Evolutionary conservation across 1,140 invertebrate species (phyloP), one percentile per base, ranked within the genome.

Genomic region (Paracyclopina nana): DNA sequence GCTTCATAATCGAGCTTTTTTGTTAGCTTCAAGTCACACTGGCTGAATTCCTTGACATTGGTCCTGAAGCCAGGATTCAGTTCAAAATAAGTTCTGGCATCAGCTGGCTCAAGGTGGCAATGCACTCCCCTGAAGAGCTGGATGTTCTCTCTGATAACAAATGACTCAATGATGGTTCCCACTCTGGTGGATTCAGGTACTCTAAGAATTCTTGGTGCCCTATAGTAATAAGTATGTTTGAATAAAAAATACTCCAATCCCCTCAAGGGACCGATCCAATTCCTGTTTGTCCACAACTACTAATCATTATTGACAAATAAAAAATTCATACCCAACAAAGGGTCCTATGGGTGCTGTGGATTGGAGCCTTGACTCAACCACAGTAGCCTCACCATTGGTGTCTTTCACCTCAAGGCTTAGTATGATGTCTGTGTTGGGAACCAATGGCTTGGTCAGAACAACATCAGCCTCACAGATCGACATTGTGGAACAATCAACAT

Each of bases 381-480:
- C 20, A 20, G 34, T 38, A 20, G 20, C 20, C 8, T 38, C 34
- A 4, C 34, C 34, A 3, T 20, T n/a, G 14, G 34, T 38, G 34
- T 38, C 34, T n/a, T 16, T 8, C n/a, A 20, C 34, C 34, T 38
- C 34, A 3, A 38, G 34, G 20, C 34, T 38, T n/a, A 38, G 34
- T n/a, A 16, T 38, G 8, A 16, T 16, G 14, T 38, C 20, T 5
- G 3, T 38, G 20, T n/a, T 38, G n/a, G n/a, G 34, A 38, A n/a
- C 20, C 8, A 38, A 20, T 9, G 34, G 34, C 34, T 38, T 38
- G n/a, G 20, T 3, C 5, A 38, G 34, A 20, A 38, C 20, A n/a
- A 38, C 34, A 38, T 38, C 34, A 3, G 34, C 34, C 34, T 38
- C 34, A 38, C 34, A 38, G 34, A 38, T 38, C n/a, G 34, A 16